Base-by-base conservation (phyloP, 1,140 invertebrate genomes). In the Hirudo medicinalis region DNA sequence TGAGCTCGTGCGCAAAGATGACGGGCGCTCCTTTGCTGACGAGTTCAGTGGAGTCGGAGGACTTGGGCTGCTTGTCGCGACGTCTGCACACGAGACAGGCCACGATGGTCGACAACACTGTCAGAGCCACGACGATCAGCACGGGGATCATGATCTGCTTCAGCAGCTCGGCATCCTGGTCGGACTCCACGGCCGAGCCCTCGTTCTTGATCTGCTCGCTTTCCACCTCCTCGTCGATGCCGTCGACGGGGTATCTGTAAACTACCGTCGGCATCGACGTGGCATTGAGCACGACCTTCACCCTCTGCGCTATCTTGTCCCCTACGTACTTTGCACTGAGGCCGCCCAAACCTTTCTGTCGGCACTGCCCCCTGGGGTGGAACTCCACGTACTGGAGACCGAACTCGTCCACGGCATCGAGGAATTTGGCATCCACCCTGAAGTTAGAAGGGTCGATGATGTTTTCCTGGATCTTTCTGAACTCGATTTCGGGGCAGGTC, bases 1-100 rank as follows among this genome's bases (percentile, higher is more conserved):
- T 20, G 22, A 63, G 57, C 29, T 63, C 57, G 57, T 63, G 57
- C 0, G 57, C 57, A n/a, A 63, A 63, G 22, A 63, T 63, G 57
- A 63, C 57, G 11, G 57, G 57, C 11, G 57, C 57, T 11, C 57
- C 57, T 11, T 63, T 63, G 22, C 29, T n/a, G 22, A 63, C 57
- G 11, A 63, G 29, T 32, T 63, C 57, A 3, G 57, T 63, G 1
- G 57, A 25, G 57, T 63, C 57, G 29, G 29, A 25, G 11, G 57
- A 63, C 57, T 63, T n/a, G 3, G 22, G 57, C 9, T n/a, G 57
- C 29, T 63, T 63, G 11, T 22, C 29, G 22, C 29, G 22, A 25
- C 57, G 22, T 63, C 19, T 63, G 29, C 29, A 63, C 9, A 32
- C 57, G 22, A 63, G 22, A 11, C 57, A 63, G 57, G 57, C 57